Percentiles rank a stretch among this genome's conserved stretches.
phyloP scores from a whole-genome alignment of 1,140 invertebrate genomes.

The Telenomus remus region DNA sequence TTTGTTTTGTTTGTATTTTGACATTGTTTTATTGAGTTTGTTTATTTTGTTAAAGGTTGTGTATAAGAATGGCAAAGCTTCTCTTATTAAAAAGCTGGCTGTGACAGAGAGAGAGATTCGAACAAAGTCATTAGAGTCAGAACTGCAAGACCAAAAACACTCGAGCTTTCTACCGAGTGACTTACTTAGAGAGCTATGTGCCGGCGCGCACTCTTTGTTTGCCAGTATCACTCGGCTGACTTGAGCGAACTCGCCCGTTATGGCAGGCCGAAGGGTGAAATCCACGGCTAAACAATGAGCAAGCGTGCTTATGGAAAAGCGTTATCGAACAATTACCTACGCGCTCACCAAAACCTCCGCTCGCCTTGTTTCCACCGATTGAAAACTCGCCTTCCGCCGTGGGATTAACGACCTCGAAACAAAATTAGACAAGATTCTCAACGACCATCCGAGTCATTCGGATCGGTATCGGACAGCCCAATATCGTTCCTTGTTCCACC shows the following conservation, averaged over 20 bases:
- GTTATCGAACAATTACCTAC: slow-evolving; percentile 34
- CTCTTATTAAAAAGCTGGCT: too few relatives aligned
- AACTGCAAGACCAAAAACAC: slow-evolving; percentile 3
- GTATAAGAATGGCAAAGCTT: too few relatives aligned
- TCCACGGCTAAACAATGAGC: slow-evolving; percentile 17
- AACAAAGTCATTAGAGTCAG: slow-evolving; percentile 10
- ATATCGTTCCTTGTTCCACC: too few relatives aligned
- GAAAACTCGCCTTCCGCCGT: too few relatives aligned
- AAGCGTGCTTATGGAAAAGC: slow-evolving; percentile 5
- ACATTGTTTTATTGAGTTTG: too few relatives aligned
- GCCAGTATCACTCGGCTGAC: slow-evolving; percentile 24
- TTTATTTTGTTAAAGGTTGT: too few relatives aligned
- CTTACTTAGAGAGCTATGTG: slow-evolving; percentile 14
- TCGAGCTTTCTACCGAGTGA: slow-evolving; percentile 9
- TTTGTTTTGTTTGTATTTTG: too few relatives aligned
- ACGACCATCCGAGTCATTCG: too few relatives aligned
- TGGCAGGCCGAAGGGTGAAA: slow-evolving; percentile 30
- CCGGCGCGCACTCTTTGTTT: slow-evolving; percentile 30
- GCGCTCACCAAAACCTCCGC: not conserved
- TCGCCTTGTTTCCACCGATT: too few relatives aligned
- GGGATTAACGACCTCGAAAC: too few relatives aligned
- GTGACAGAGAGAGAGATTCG: not conserved
- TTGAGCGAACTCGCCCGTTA: slow-evolving; percentile 25
- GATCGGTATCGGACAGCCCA: too few relatives aligned
- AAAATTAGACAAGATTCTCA: too few relatives aligned